Evolutionary conservation across 2,113 vertebrate genomes (phyloP), one percentile per base, ranked within the genome.

Genomic region (Trematocara nigrifrons): DNA sequence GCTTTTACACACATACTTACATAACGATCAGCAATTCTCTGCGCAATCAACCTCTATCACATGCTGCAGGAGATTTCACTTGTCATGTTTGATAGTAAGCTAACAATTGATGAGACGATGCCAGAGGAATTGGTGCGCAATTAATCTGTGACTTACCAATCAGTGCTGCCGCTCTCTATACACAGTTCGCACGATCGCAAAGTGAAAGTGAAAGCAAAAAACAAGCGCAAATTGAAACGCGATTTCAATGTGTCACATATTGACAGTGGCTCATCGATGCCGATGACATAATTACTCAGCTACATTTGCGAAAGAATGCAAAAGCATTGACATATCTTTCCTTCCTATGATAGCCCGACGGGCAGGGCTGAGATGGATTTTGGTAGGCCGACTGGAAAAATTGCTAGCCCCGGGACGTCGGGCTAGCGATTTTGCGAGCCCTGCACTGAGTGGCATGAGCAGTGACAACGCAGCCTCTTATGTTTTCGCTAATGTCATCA

Each of bases 401-500:
- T 13, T 2, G 11, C 20, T 54, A 26, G 53, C 20, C 11, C 52
- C 10, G 10, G 20, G 10, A 54, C 0, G 6, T 54, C 52, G 11
- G 1, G 2, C 53, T 54, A 4, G 53, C 11, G 0, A 26, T 59
- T 59, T 59, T 59, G 56, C 0, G 0, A 57, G 3, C 26, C 56
- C 26, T 0, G 26, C 56, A 16, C 42, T 53, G 57, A 81, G 61
- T 12, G 0, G 33, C 33, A 69, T 7, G 26, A 69, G 29, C 69
- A 56, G 7, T 57, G 79, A 61, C 84, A 90, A 91, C 66, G 35
- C 53, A 86, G 76, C 26, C 45, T 82, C 77, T 40, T 61, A 11
- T 64, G 12, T 10, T 76, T 87, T 61, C 29, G 40, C 52, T 35
- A 71, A 59, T 83, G 40, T 7, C 54, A 85, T 10, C 66, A 45